Evolutionary conservation across 2,797 vertebrate species (phyloP).

Genomic region (Lutjanus campechanus): DNA sequence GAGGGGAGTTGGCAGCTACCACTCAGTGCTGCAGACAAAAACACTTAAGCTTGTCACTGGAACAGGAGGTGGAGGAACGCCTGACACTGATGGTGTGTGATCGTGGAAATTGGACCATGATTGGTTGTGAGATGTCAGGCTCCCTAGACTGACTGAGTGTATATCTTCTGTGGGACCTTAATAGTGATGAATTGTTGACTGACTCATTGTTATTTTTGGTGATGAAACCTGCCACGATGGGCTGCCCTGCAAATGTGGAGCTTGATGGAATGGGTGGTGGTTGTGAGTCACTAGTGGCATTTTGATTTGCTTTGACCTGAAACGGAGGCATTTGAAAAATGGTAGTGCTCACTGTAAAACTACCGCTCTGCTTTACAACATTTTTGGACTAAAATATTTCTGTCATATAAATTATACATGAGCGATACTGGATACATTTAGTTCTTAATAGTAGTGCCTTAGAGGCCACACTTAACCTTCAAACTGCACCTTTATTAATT

Average conservation of each 20-base stretch:
- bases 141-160: slow-evolving; percentile 15
- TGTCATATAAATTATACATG: slow-evolving; percentile 13
- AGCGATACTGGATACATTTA: not conserved
- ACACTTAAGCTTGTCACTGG: slow-evolving; percentile 35
- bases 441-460: not conserved
- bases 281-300: slow-evolving; percentile 16
- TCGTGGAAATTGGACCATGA: slow-evolving; percentile 56
- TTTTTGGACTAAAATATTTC: not conserved
- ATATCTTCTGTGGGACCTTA: slow-evolving; percentile 31
- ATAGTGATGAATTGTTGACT: slow-evolving; percentile 50
- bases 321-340: not conserved
- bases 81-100: slow-evolving; percentile 54
- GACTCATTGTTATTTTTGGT: slow-evolving; percentile 42
- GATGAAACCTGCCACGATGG: slow-evolving; percentile 39
- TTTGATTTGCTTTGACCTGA: slow-evolving; percentile 8
- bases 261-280: not conserved
- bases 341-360: not conserved
- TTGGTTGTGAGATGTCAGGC: slow-evolving; percentile 49
- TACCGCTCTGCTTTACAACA: not conserved
- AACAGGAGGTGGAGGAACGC: slow-evolving; percentile 35
- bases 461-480: slow-evolving; percentile 8
- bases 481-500: slow-evolving; percentile 19
- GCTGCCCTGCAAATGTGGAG: slow-evolving; percentile 4
- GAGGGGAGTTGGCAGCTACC: slow-evolving; percentile 32
- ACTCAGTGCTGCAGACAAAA: slow-evolving; percentile 47